Base-by-base conservation (phyloP, 2,113 vertebrate species). In the Megaleporinus macrocephalus region DNA sequence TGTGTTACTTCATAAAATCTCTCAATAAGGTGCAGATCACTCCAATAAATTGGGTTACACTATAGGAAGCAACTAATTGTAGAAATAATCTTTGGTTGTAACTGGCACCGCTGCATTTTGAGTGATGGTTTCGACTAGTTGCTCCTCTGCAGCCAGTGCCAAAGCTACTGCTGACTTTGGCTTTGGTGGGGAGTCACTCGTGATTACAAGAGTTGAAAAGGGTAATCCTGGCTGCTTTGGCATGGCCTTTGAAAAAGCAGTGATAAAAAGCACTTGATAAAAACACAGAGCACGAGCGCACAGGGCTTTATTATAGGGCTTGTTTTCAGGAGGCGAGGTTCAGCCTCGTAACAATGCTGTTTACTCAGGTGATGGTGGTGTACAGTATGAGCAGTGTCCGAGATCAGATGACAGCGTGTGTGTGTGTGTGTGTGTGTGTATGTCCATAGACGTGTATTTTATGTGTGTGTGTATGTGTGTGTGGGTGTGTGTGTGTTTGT, bases 301-400 rank as follows among this genome's bases (percentile, higher is more conserved):
- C 44, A 70, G 36, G 70, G 80, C 72, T 71, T 70, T 77, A 66
- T 80, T 59, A 69, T 57, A 66, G 72, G 27, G 79, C 75, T 78
- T 72, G 78, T 80, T 73, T 66, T 76, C 69, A 68, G 33, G 27
- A 9, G 47, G 47, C 66, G 4, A 69, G 55, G 73, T 76, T 69
- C 57, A 51, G 33, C 71, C 55, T 70, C 49, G 24, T 77, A 78
- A 83, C 65, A 80, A 81, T 82, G 70, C 29, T 84, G 82, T 83
- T 84, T 86, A 70, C 82, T 74, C 81, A 86, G 82, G 82, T 86
- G 85, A 76, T 81, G 44, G 61, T 78, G 27, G 61, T 81, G 27
- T 69, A 57, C 75, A 74, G 62, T 81, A 78, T 69, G 74, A 77
- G 73, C 55, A 76, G 26, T 72, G 15, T 77, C 70, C 24, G 30